These are phyloP conservation scores for Rhagologus leucostigma DNA, from an alignment of 2,113 vertebrate species.

Conservation along the genomic window DNA sequence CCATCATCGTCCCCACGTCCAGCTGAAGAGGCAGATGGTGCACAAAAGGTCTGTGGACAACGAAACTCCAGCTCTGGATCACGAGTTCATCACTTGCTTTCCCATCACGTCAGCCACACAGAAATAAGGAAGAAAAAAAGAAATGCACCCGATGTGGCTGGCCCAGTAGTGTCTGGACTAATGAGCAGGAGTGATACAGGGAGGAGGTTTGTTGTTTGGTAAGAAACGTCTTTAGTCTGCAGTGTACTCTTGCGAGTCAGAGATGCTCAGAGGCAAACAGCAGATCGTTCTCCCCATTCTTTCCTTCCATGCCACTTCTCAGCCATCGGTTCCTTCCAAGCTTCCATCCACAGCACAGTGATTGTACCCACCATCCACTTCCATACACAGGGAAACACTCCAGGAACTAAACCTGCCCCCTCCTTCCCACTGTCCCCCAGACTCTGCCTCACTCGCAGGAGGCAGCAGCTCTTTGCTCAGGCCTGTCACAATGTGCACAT, in stretches of 20 bases:
- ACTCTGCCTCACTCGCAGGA: not conserved
- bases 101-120: conserved; percentile 11
- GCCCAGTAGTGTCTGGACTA: conserved; percentile 8
- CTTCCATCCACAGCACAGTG: conserved; percentile 19
- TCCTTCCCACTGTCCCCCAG: not conserved
- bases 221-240: conserved; percentile 51
- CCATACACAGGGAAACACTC: not conserved
- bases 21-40: conserved; percentile 21
- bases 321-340: not conserved
- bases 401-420: not conserved
- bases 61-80: conserved; percentile 21
- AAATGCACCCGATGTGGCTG: conserved; percentile 37
- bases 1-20: not conserved
- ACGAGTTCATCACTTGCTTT: conserved; percentile 35
- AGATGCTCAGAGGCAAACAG: conserved; percentile 36
- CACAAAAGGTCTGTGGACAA: conserved; percentile 28
- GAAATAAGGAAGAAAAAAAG: conserved; percentile 55
- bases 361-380: not conserved
- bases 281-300: not conserved
- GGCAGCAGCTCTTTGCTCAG: conserved; percentile 67
- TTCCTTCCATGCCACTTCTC: conserved; percentile 1
- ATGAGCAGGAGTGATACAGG: conserved; percentile 47
- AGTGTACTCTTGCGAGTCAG: conserved; percentile 19
- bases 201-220: conserved; percentile 57
- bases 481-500: conserved; percentile 24